These are phyloP conservation scores for Marmota flaviventris DNA, from an alignment of 2,113 vertebrate species.

Conservation along the genomic window DNA sequence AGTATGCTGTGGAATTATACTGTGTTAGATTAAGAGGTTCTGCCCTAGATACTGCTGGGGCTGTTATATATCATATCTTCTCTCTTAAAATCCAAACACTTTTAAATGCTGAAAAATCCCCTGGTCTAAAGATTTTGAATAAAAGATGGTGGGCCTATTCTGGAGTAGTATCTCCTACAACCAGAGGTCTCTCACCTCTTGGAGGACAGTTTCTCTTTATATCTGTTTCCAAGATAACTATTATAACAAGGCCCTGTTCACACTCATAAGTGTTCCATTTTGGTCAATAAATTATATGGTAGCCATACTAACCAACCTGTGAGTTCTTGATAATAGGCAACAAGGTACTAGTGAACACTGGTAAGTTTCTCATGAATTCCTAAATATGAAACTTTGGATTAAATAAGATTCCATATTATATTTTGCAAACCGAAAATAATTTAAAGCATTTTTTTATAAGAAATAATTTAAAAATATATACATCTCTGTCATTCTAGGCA, in stretches of 20 bases:
- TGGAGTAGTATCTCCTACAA: neutral
- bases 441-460: neutral
- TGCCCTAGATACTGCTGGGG: neutral
- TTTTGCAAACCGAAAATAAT: neutral
- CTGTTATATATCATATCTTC: neutral
- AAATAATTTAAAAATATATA: neutral
- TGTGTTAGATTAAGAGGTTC: neutral
- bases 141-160: neutral
- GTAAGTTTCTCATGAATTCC: neutral
- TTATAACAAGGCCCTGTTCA: neutral
- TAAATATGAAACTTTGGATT: neutral
- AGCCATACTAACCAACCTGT: neutral
- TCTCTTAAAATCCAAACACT: neutral
- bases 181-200: neutral
- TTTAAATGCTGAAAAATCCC: neutral
- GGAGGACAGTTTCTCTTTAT: neutral
- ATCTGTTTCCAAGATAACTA: neutral
- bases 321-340: neutral
- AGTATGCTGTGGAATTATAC: neutral
- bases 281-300: neutral
- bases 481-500: neutral
- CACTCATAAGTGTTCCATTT: neutral
- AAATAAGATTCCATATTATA: neutral
- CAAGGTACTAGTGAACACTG: rapidly evolving
- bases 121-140: neutral